These are phyloP conservation scores for Nomada fabriciana DNA, from an alignment of 2,888 invertebrate genomes.

Conservation along the genomic window DNA sequence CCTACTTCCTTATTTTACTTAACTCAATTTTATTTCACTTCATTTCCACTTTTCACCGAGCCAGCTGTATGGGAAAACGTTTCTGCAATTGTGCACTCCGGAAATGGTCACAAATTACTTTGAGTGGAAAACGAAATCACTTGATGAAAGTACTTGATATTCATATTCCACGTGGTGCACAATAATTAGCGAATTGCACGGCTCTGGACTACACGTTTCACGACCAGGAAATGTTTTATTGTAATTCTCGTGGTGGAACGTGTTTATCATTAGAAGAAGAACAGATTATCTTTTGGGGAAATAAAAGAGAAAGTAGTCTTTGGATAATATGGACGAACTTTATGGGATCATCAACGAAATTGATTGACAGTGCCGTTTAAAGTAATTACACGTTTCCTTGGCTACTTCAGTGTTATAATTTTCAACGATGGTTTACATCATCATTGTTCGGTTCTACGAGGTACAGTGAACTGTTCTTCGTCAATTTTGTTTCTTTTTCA, in stretches of 20 bases:
- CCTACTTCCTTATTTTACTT: constrained; percentile 10
- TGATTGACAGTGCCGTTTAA: constrained; percentile 10
- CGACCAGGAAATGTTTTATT: constrained; percentile 15
- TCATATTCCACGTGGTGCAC: constrained; percentile 23
- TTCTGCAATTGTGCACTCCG: constrained; percentile 13
- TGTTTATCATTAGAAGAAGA: constrained; percentile 15
- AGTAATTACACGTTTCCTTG: not conserved
- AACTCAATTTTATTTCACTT: not conserved
- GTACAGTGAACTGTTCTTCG: not conserved
- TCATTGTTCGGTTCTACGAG: not conserved
- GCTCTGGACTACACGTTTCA: not conserved
- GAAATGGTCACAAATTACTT: constrained; percentile 42
- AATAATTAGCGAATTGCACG: constrained; percentile 48
- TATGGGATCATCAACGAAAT: constrained; percentile 24
- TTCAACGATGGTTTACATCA: not conserved
- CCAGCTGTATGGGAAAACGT: constrained; percentile 18
- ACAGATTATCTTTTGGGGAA: constrained; percentile 22
- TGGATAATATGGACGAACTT: not conserved
- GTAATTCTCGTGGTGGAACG: not conserved
- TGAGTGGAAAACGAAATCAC: constrained; percentile 47
- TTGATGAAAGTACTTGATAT: constrained; percentile 38
- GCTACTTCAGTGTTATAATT: not conserved
- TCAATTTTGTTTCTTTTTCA: not conserved
- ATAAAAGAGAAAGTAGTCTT: constrained; percentile 29
- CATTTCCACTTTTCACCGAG: constrained; percentile 35